phyloP scores from a whole-genome alignment of 2,113 vertebrate genomes.

The Melanerpes aurifrons region DNA sequence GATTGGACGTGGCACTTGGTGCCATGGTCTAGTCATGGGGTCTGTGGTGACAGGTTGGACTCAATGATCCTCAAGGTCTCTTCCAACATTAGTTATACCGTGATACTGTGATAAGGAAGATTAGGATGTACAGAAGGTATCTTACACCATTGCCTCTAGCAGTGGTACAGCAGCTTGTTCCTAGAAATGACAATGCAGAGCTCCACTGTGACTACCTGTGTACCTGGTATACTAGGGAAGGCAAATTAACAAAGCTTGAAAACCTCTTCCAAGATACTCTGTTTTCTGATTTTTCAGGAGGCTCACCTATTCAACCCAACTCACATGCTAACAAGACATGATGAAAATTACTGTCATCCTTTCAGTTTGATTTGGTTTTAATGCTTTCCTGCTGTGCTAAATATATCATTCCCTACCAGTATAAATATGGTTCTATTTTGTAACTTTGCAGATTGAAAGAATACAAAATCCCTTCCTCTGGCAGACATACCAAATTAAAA shows the following conservation, averaged over 20 bases:
- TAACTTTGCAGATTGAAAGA: constrained; percentile 83
- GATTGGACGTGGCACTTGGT: no score
- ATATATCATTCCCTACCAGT: neutral
- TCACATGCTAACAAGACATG: neutral
- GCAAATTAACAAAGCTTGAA: neutral
- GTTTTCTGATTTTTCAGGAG: neutral
- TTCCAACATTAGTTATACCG: no score
- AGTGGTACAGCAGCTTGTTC: neutral
- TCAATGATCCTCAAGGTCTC: no score
- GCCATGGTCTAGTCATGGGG: no score
- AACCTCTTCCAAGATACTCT: neutral
- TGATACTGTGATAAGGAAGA: neutral
- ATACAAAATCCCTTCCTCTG: constrained; percentile 87
- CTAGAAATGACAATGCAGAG: neutral
- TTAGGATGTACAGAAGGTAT: neutral
- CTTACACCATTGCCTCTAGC: neutral
- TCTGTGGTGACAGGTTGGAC: no score
- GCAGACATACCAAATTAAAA: constrained; percentile 84
- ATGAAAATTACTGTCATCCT: neutral
- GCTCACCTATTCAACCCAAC: neutral
- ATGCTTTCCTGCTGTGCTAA: neutral
- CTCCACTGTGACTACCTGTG: neutral
- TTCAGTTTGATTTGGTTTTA: neutral
- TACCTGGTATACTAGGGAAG: neutral
- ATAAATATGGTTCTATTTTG: constrained; percentile 19